phyloP scores from a whole-genome alignment of 2,113 vertebrate species.

The Odocoileus virginianus region DNA sequence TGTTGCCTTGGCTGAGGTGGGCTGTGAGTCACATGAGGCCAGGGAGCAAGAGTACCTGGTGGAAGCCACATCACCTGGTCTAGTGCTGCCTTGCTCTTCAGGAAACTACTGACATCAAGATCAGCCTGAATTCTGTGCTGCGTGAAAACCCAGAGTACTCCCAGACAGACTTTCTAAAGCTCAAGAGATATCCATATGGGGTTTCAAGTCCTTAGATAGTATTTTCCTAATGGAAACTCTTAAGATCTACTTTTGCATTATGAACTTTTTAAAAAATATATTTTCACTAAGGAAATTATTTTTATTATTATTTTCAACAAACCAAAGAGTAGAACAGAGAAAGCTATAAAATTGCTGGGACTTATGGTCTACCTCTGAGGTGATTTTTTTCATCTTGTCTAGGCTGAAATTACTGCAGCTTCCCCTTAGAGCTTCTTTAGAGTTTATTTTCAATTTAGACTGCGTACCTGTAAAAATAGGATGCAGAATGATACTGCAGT shows the following conservation, averaged over 20 bases:
- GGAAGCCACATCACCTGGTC: neutral
- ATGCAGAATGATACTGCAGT: constrained; percentile 46
- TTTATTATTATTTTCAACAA: neutral
- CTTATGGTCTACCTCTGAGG: constrained; percentile 54
- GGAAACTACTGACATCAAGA: neutral
- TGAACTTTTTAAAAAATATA: neutral
- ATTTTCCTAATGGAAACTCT: neutral
- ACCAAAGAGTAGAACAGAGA: neutral
- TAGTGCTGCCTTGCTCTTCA: neutral
- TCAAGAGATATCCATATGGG: neutral
- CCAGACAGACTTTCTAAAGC: neutral
- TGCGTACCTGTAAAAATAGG: constrained; percentile 30
- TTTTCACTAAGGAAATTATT: constrained; percentile 10
- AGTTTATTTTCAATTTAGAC: constrained; percentile 61
- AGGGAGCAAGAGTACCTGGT: neutral
- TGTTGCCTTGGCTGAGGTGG: neutral
- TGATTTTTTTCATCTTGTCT: constrained; percentile 34
- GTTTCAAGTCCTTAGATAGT: neutral
- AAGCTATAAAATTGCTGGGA: constrained; percentile 41
- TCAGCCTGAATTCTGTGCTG: neutral
- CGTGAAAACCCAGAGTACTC: neutral
- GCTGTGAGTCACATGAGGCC: neutral
- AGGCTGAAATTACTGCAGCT: constrained; percentile 56
- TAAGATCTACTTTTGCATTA: neutral
- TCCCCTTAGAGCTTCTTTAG: constrained; percentile 10